Percentiles rank a stretch among this genome's conserved stretches.
Conservation (phyloP, 2,888 invertebrate species). For the Megalurothrips usitatus region DNA sequence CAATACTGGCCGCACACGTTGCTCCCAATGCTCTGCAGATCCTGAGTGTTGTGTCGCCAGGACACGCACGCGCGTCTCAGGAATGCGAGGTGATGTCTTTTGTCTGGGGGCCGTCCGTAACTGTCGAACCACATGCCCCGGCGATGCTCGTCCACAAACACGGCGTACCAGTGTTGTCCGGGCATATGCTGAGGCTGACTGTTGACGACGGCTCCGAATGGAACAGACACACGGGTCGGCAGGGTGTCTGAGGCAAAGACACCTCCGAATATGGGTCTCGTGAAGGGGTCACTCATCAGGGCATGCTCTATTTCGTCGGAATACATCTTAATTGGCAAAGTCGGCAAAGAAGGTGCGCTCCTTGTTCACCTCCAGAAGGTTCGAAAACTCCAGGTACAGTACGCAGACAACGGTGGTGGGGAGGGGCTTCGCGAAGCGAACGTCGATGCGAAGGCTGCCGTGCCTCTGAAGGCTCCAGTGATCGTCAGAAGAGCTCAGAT, state of each 20-base stretch:
- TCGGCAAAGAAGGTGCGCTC: conserved; percentile 37
- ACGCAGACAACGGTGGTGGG: conserved; percentile 38
- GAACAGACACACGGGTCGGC: background rate
- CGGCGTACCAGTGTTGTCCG: background rate
- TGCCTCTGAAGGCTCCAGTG: conserved; percentile 32
- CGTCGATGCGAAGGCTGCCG: conserved; percentile 39
- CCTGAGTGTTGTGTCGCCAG: background rate
- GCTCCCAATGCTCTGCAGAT: background rate
- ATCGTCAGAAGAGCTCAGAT: conserved; percentile 36
- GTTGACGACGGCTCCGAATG: background rate
- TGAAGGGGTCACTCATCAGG: background rate
- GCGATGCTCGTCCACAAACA: background rate
- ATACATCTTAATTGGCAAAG: conserved; percentile 31
- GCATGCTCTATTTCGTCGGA: background rate
- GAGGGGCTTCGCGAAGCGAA: conserved; percentile 37
- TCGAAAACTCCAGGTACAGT: conserved; percentile 41
- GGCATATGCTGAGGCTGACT: background rate
- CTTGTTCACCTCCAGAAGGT: conserved; percentile 40
- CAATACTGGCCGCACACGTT: background rate
- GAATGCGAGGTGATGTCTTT: background rate
- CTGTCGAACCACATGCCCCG: background rate
- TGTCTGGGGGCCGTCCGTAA: background rate
- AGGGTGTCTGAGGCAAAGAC: background rate
- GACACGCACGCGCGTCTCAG: background rate
- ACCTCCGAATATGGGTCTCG: background rate